Conservation (phyloP, 2,113 vertebrate genomes). For the Gallinago media region DNA sequence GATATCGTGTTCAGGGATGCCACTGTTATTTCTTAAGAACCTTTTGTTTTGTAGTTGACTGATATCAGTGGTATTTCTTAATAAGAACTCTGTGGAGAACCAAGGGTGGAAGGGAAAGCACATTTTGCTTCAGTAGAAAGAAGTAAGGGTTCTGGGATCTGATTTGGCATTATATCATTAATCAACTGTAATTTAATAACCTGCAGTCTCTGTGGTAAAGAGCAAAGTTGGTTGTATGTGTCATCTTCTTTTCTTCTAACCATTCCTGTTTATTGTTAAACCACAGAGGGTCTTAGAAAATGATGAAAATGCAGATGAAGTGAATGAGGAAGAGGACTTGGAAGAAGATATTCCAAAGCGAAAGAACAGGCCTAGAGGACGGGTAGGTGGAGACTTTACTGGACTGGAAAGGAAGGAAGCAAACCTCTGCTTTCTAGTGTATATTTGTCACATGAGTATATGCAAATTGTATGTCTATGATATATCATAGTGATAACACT, state of each 20-base stretch:
- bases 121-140: background rate
- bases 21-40: background rate
- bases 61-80: background rate
- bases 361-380: slow-evolving; percentile 94
- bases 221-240: background rate
- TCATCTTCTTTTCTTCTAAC: slow-evolving; percentile 36
- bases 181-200: slow-evolving; percentile 16
- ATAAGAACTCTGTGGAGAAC: background rate
- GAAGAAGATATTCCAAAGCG: slow-evolving; percentile 95
- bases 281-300: slow-evolving; percentile 93
- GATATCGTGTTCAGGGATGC: background rate
- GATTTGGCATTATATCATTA: slow-evolving; percentile 11
- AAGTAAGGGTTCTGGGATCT: background rate
- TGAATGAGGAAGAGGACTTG: slow-evolving; percentile 94
- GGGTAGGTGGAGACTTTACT: slow-evolving; percentile 80
- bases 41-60: background rate
- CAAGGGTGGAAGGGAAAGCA: background rate
- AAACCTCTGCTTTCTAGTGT: background rate
- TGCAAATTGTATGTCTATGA: background rate
- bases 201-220: background rate
- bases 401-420: background rate
- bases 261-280: slow-evolving; percentile 53
- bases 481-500: background rate
- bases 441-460: background rate
- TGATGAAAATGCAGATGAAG: slow-evolving; percentile 94